phyloP scores from a whole-genome alignment of 1,140 invertebrate genomes.

The Orchestia grillus region DNA sequence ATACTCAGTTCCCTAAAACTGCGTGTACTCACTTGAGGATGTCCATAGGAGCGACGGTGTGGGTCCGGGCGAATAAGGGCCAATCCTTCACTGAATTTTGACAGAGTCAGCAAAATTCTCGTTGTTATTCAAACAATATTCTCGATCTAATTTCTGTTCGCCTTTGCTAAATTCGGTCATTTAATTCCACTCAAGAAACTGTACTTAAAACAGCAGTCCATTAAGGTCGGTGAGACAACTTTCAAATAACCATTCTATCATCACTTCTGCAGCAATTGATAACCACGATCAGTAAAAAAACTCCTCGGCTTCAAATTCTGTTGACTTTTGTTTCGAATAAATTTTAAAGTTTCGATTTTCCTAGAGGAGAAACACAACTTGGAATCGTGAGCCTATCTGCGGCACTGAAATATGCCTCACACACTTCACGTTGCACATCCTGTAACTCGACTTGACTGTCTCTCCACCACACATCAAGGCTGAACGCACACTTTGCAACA shows the following conservation, averaged over 20 bases:
- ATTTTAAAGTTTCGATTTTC: neutral
- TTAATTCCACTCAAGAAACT: neutral
- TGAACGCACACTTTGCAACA: neutral
- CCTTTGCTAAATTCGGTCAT: neutral
- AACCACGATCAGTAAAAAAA: neutral
- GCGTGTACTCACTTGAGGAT: neutral
- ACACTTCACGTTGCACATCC: neutral
- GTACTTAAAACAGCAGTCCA: neutral
- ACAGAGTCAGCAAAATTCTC: neutral
- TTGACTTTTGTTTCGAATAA: neutral
- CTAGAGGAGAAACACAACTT: neutral
- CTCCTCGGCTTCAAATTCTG: neutral
- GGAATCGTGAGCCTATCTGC: neutral
- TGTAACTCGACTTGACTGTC: neutral
- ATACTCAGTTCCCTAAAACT: neutral
- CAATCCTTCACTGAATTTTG: neutral
- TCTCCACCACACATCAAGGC: neutral
- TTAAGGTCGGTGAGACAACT: neutral
- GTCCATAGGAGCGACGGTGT: neutral
- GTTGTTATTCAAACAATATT: neutral
- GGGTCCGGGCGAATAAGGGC: neutral
- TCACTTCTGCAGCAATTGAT: neutral
- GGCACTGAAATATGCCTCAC: neutral
- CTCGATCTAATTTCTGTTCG: neutral
- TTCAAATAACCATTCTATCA: neutral